Evolutionary conservation across 1,140 invertebrate species (phyloP).

Genomic region (Oryzaephilus surinamensis): DNA sequence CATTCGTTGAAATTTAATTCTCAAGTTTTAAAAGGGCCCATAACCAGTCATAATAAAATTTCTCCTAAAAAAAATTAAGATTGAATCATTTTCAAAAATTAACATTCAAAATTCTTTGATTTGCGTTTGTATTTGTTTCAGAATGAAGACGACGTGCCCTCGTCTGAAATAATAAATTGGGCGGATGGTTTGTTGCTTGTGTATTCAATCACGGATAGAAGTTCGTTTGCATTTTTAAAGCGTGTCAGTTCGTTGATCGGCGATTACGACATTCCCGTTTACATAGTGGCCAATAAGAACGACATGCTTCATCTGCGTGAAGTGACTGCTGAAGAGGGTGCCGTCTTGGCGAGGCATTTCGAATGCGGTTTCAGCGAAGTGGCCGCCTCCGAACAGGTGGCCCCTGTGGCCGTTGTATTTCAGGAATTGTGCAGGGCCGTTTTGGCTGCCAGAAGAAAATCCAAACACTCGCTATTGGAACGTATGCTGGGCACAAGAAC

Average conservation of each 20-base stretch:
- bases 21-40: too few species aligned
- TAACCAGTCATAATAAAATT: too few species aligned
- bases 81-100: too few species aligned
- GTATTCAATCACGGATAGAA: constrained; percentile 82
- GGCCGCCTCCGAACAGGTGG: constrained; percentile 78
- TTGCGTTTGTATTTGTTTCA: constrained; percentile 35
- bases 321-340: constrained; percentile 78
- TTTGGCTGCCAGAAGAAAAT: constrained; percentile 60
- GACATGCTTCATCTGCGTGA: constrained; percentile 87
- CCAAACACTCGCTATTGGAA: constrained; percentile 71
- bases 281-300: constrained; percentile 79
- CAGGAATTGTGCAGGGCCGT: constrained; percentile 71
- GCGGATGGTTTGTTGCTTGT: constrained; percentile 81
- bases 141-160: constrained; percentile 60
- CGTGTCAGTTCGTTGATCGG: constrained; percentile 59
- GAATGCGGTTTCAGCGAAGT: constrained; percentile 83
- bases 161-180: constrained; percentile 70
- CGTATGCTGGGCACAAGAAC: constrained; percentile 64
- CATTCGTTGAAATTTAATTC: too few species aligned
- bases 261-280: constrained; percentile 60
- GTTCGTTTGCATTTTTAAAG: constrained; percentile 75
- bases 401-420: constrained; percentile 70
- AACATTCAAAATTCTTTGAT: too few species aligned
- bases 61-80: too few species aligned
- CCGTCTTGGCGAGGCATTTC: constrained; percentile 76